phyloP scores from a whole-genome alignment of 2,113 vertebrate species.

The Stigmatopora argus region DNA sequence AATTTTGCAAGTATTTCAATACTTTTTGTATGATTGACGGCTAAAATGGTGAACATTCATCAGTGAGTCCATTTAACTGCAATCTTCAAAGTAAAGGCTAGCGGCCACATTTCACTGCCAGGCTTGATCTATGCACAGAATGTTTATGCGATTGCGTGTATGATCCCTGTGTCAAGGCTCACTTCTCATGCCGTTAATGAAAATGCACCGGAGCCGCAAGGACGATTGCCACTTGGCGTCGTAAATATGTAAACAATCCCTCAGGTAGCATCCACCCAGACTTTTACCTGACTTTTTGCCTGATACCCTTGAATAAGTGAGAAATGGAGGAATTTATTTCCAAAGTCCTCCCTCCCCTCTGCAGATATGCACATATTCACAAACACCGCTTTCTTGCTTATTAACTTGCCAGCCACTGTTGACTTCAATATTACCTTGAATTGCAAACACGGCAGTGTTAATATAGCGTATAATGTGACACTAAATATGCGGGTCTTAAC shows the following conservation, averaged over 20 bases:
- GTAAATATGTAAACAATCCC: slow-evolving; percentile 55
- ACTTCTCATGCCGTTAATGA: slow-evolving; percentile 37
- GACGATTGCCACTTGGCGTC: slow-evolving; percentile 42
- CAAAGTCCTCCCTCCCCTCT: slow-evolving; percentile 46
- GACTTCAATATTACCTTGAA: slow-evolving; percentile 71
- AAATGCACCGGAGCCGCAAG: slow-evolving; percentile 46
- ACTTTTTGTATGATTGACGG: not conserved
- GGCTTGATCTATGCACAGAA: slow-evolving; percentile 31
- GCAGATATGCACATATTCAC: no score
- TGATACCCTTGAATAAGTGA: slow-evolving; percentile 59
- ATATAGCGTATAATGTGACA: slow-evolving; percentile 76
- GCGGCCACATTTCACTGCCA: slow-evolving; percentile 3
- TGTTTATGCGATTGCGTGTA: slow-evolving; percentile 8
- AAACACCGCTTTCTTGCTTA: slow-evolving; percentile 6
- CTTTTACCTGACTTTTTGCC: slow-evolving; percentile 34
- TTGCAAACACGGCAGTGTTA: slow-evolving; percentile 63
- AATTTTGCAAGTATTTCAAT: not conserved
- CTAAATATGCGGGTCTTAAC: slow-evolving; percentile 69
- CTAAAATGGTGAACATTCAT: not conserved
- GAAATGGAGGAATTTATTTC: slow-evolving; percentile 46
- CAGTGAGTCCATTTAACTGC: not conserved
- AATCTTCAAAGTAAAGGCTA: not conserved
- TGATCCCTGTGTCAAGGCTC: slow-evolving; percentile 5
- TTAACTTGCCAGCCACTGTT: slow-evolving; percentile 44
- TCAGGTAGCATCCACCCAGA: slow-evolving; percentile 33